These are phyloP conservation scores for Synaphobranchus kaupii DNA, from an alignment of 2,797 vertebrate genomes.

Conservation along the genomic window DNA sequence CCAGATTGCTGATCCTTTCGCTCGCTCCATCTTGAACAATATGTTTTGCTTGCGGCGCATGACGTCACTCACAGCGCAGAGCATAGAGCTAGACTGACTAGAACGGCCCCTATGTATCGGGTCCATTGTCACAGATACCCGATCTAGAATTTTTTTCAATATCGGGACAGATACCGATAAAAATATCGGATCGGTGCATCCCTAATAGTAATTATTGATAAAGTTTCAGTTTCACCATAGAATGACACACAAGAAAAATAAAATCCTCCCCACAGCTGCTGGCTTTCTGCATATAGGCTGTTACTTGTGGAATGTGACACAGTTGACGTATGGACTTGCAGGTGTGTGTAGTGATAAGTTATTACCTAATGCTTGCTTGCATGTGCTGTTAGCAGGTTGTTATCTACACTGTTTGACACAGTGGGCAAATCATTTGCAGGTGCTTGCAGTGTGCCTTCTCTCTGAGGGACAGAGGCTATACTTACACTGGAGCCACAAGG, in stretches of 20 bases:
- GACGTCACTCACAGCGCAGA: no score
- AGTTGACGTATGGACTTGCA: background rate
- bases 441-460: constrained; percentile 83
- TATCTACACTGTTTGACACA: background rate
- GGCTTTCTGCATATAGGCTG: background rate
- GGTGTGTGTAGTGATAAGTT: background rate
- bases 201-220: no score
- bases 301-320: background rate
- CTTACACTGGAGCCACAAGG: constrained; percentile 90
- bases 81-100: no score
- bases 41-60: no score
- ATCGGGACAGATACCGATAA: no score
- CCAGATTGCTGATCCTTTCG: no score
- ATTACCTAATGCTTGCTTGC: no score
- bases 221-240: background rate
- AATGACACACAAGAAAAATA: background rate
- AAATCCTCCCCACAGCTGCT: background rate
- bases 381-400: background rate
- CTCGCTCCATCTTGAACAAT: no score
- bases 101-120: no score
- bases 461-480: constrained; percentile 84
- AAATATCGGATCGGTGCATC: no score
- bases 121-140: no score
- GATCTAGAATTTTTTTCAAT: no score
- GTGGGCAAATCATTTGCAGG: constrained; percentile 60